Conservation (phyloP, 2,113 vertebrate species). For the Odontophorus gujanensis region DNA sequence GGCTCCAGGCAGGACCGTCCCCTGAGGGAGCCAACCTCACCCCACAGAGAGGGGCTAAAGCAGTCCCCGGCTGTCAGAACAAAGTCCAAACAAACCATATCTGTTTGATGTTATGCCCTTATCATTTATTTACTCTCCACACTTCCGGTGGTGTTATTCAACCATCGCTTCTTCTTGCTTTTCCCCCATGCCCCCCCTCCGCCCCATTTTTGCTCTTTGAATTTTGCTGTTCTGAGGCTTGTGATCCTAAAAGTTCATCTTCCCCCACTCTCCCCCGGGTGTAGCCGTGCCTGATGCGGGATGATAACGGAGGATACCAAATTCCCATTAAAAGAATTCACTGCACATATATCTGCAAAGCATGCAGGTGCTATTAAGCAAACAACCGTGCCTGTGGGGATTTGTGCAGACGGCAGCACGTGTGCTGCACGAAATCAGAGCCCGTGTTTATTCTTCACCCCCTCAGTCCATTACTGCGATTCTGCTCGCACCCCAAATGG, state of each 20-base stretch:
- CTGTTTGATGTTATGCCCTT: not conserved
- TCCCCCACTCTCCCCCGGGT: not conserved
- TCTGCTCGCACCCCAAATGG: not conserved
- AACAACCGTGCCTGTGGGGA: not conserved
- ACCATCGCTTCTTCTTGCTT: not conserved
- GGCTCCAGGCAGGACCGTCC: conserved; percentile 5
- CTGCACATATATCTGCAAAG: not conserved
- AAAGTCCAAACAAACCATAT: accelerated
- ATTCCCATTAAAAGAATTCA: not conserved
- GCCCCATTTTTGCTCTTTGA: not conserved
- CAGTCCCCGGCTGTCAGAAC: not conserved
- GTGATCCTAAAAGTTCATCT: not conserved
- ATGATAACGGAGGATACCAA: not conserved
- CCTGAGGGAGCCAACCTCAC: not conserved
- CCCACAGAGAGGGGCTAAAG: not conserved
- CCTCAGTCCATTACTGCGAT: not conserved
- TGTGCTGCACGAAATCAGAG: not conserved
- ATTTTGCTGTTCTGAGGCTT: not conserved
- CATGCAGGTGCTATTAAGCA: not conserved
- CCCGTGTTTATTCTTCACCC: not conserved
- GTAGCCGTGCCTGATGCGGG: not conserved
- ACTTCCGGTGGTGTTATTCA: not conserved
- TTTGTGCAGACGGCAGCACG: not conserved
- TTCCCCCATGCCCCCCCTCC: not conserved
- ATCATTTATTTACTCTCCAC: not conserved